Evolutionary conservation across 2,113 vertebrate species (phyloP).

Genomic region (Okapia johnstoni): DNA sequence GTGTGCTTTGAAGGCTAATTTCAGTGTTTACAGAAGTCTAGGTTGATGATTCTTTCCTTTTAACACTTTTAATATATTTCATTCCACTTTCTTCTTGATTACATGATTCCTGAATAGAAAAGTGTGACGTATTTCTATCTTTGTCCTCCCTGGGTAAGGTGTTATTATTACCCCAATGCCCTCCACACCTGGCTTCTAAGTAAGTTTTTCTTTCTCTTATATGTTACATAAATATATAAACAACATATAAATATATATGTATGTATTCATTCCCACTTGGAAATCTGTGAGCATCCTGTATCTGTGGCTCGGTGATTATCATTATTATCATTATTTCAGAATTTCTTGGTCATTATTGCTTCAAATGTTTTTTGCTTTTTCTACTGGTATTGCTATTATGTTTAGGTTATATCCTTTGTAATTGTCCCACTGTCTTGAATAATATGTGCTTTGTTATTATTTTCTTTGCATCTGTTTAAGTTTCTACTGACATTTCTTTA

Average conservation of each 20-base stretch:
- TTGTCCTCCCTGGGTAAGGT: not conserved
- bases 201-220: not conserved
- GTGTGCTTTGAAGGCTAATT: not conserved
- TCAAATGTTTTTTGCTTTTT: not conserved
- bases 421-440: not conserved
- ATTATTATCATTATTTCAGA: not conserved
- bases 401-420: not conserved
- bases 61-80: not conserved
- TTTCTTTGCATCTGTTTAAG: not conserved
- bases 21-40: not conserved
- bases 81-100: not conserved
- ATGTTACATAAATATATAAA: not conserved
- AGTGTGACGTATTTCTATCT: not conserved
- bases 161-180: not conserved
- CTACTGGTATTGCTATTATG: not conserved
- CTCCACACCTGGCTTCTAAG: not conserved
- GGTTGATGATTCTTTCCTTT: not conserved
- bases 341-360: not conserved
- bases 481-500: not conserved
- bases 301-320: not conserved
- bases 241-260: not conserved
- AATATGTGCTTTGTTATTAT: not conserved
- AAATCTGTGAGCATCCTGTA: not conserved
- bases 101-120: not conserved
- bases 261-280: not conserved